Evolutionary conservation across 2,888 invertebrate species (phyloP), one percentile per base, ranked within the genome.

Genomic region (Phoenoteleia sp.): DNA sequence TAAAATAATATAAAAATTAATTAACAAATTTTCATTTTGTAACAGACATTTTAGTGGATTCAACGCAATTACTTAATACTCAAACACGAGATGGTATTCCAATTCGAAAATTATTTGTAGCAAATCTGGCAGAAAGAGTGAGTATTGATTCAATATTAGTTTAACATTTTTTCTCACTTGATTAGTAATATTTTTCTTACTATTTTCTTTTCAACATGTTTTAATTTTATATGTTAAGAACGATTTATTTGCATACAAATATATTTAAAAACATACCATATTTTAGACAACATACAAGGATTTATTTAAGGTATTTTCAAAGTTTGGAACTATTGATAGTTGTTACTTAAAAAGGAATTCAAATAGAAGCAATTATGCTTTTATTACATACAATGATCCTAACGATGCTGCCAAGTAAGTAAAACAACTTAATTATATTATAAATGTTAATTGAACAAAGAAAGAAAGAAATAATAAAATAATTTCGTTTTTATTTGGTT

Each of bases 121-220:
- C 95, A 19, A 95, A 95, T 91, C 92, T 95, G 88, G 95, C 95
- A 81, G 94, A 94, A 80, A 94, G 95, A 92, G 95, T 95, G 93
- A 93, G 93, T 64, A 52, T 42, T 45, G 17, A 54, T n/a, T n/a
- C n/a, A 15, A 39, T 15, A 36, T 36, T 36, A 7, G 33, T 33
- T 33, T 7, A 33, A 7, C 33, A 33, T 33, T 33, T n/a, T n/a
- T n/a, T n/a, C n/a, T n/a, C n/a, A n/a, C n/a, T n/a, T n/a, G n/a
- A n/a, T n/a, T n/a, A n/a, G n/a, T n/a, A n/a, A n/a, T n/a, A n/a
- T n/a, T n/a, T n/a, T n/a, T n/a, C n/a, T n/a, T n/a, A n/a, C n/a
- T n/a, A n/a, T n/a, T n/a, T n/a, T n/a, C n/a, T n/a, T n/a, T n/a
- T n/a, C n/a, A n/a, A n/a, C n/a, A n/a, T n/a, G n/a, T n/a, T n/a